Percentiles rank a stretch among this genome's conserved stretches.
Evolutionary conservation across 1,140 invertebrate species (phyloP).

Genomic region (Drosophila quadrilineata): DNA sequence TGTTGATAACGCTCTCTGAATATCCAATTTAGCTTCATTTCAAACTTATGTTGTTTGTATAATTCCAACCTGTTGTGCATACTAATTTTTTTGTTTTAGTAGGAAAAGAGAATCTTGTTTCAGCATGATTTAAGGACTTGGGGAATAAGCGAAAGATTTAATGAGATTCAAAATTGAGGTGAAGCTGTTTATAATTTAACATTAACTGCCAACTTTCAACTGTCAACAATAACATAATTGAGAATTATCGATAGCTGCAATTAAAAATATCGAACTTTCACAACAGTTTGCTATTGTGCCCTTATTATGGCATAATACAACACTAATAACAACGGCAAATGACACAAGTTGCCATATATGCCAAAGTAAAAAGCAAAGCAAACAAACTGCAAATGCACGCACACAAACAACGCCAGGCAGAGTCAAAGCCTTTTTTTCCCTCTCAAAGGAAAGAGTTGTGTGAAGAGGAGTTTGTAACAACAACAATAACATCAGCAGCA

Average conservation of each 20-base stretch:
- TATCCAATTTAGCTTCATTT: conserved; percentile 47
- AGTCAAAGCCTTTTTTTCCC: conserved; percentile 5
- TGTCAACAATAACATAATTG: too few species aligned
- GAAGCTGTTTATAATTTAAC: too few species aligned
- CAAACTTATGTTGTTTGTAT: conserved; percentile 40
- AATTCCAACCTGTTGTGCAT: conserved; percentile 71
- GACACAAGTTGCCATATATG: too few species aligned
- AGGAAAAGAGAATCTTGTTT: too few species aligned
- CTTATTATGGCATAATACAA: not conserved
- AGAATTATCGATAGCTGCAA: too few species aligned
- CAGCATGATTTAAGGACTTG: too few species aligned
- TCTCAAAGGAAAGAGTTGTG: conserved; percentile 22
- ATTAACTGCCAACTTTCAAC: too few species aligned
- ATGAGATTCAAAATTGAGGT: too few species aligned
- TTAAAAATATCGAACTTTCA: too few species aligned
- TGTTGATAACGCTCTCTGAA: conserved; percentile 53
- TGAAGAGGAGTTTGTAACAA: conserved; percentile 15
- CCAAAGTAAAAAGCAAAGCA: not conserved
- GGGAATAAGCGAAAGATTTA: too few species aligned
- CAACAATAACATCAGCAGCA: conserved; percentile 3
- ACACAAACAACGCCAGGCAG: not conserved
- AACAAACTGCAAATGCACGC: not conserved
- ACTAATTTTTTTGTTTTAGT: conserved; percentile 50
- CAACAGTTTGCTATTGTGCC: not conserved
- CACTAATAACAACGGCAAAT: conserved; percentile 7